A percentile compares a stretch with the other conserved stretches of the same genome.
phyloP scores from a whole-genome alignment of 2,113 vertebrate genomes.

The Turnix velox region DNA sequence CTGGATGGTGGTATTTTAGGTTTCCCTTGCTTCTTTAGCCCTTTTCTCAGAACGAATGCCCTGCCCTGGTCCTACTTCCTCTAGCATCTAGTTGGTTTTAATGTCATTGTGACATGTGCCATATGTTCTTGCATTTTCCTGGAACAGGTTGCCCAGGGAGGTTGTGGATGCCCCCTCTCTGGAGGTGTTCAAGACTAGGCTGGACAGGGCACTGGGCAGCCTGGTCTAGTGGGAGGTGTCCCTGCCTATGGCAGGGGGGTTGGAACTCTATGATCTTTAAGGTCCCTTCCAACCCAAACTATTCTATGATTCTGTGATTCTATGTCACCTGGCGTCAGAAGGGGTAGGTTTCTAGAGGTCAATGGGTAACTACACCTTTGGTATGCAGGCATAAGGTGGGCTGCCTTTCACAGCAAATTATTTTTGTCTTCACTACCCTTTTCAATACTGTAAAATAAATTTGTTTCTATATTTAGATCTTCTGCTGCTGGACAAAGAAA shows the following conservation, averaged over 20 bases:
- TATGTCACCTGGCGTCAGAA: neutral
- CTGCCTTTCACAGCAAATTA: neutral
- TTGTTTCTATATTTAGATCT: neutral
- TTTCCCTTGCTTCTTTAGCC: neutral
- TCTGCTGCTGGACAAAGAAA: neutral
- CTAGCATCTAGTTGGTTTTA: neutral
- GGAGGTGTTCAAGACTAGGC: no score
- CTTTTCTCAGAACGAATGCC: neutral
- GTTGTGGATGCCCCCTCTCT: no score
- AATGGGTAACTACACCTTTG: neutral
- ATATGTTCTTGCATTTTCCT: neutral
- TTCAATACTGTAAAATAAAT: neutral
- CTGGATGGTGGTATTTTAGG: neutral
- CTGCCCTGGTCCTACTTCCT: fast-evolving
- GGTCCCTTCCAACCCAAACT: no score
- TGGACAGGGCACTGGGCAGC: no score
- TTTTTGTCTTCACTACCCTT: neutral
- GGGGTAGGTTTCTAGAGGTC: neutral
- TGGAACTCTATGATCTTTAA: no score
- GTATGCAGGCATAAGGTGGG: neutral
- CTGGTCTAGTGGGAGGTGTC: no score
- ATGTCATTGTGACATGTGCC: neutral
- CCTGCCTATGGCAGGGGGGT: no score
- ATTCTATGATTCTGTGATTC: no score
- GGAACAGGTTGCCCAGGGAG: no score